These are phyloP conservation scores for Sternotherus odoratus DNA, from an alignment of 2,797 vertebrate species.

Conservation along the genomic window DNA sequence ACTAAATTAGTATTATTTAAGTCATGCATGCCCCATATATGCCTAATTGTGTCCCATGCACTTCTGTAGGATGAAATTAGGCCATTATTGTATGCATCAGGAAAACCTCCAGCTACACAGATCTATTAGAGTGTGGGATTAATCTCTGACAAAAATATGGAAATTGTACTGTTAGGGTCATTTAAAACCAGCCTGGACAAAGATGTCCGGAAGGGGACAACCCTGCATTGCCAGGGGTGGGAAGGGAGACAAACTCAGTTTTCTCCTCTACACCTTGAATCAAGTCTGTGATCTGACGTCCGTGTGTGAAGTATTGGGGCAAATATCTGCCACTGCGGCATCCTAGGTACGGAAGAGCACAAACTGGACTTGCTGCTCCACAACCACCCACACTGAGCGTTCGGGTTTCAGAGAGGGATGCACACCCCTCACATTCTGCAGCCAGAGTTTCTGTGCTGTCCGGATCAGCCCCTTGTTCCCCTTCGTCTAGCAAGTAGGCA, in stretches of 20 bases:
- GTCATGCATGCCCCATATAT: background rate
- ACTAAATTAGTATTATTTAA: slow-evolving; percentile 40
- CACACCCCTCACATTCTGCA: fast-evolving
- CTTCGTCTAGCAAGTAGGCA: fast-evolving
- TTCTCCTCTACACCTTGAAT: background rate
- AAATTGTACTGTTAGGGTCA: background rate
- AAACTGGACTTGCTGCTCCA: background rate
- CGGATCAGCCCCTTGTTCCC: background rate
- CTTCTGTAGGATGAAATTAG: background rate
- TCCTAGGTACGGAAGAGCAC: fast-evolving
- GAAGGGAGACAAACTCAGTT: background rate
- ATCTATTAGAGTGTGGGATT: slow-evolving; percentile 13
- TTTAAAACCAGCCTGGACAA: background rate
- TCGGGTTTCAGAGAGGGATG: background rate
- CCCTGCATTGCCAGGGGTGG: background rate
- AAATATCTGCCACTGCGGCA: fast-evolving
- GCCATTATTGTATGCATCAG: slow-evolving; percentile 32
- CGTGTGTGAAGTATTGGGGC: background rate
- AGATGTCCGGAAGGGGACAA: background rate
- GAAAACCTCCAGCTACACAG: slow-evolving; percentile 38
- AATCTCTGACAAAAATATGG: background rate
- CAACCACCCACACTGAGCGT: background rate
- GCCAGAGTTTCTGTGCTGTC: fast-evolving
- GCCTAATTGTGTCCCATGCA: background rate
- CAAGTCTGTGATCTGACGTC: fast-evolving